phyloP scores from a whole-genome alignment of 2,113 vertebrate genomes.

The Planiliza haematocheilus region DNA sequence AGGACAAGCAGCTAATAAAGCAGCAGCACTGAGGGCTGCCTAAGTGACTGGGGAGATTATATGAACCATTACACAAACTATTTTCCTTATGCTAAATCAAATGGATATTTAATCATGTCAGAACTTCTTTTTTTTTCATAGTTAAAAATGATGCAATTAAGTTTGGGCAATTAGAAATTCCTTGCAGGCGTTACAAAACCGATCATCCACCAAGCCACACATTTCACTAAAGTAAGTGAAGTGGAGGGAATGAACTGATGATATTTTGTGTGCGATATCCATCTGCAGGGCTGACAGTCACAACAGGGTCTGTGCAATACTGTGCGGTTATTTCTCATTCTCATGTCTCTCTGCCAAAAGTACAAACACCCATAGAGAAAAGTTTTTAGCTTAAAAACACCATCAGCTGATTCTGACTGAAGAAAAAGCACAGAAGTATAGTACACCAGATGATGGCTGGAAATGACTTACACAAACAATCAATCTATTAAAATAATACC shows the following conservation, averaged over 20 bases:
- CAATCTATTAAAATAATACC: background rate
- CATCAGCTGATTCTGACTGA: background rate
- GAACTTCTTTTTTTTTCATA: constrained; percentile 37
- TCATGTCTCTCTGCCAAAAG: constrained; percentile 2
- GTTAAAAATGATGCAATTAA: constrained; percentile 61
- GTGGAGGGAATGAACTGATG: constrained; percentile 39
- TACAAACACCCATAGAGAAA: constrained; percentile 9
- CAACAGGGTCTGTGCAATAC: background rate
- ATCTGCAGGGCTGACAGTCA: constrained; percentile 27
- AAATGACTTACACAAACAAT: background rate
- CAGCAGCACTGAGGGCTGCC: constrained; percentile 29
- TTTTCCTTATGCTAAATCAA: constrained; percentile 59
- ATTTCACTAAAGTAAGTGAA: constrained; percentile 44
- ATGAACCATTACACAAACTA: constrained; percentile 57
- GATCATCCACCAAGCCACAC: constrained; percentile 47
- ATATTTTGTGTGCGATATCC: constrained; percentile 38
- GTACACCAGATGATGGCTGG: too few relatives aligned
- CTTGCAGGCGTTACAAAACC: constrained; percentile 54
- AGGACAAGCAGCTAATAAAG: constrained; percentile 60
- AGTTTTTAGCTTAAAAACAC: constrained; percentile 3
- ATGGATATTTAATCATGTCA: constrained; percentile 58
- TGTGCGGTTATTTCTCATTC: constrained; percentile 3
- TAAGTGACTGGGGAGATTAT: constrained; percentile 57
- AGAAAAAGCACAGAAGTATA: too few relatives aligned
- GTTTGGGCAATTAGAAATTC: constrained; percentile 59